Base-by-base conservation (phyloP, 2,888 invertebrate genomes). In the Dynastes hyllus region DNA sequence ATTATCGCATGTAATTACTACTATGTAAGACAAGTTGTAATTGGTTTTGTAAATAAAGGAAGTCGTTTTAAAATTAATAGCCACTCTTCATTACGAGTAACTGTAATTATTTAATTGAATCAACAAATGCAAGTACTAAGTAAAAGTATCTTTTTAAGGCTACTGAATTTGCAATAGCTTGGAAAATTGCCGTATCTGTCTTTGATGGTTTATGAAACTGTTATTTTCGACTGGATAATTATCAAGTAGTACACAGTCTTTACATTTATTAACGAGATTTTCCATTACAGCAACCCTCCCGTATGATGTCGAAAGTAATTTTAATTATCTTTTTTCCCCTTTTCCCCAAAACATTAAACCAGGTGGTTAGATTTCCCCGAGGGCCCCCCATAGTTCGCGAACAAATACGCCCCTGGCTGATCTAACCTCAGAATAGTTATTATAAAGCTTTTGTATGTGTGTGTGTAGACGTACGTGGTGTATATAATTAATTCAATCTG, bases 401-500 rank as follows among this genome's bases (percentile, higher is more conserved):
- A 55, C 71, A 58, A 61, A 58, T 75, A 75, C 73, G 45, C 40
- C 45, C 45, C 73, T 75, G 73, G 50, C 40, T 13, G 45, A 40
- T 4, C 61, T 50, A 50, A 58, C 58, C 58, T 69, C 69, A 29
- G 51, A 67, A 69, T 69, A 51, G 69, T 69, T 69, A 69, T 69
- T 69, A 69, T 69, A 69, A 69, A 63, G 13, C 63, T 63, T 32
- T 29, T 32, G 5, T 32, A n/a, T 32, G 3, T 63, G 29, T n/a
- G 55, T 8, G 55, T 55, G 11, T 63, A 63, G 29, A 6, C 63
- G 32, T 63, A 29, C 32, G 32, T 27, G 63, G 27, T 61, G 37
- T 58, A 50, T 27, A 51, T 69, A 67, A 77, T 69, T 77, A 69
- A 77, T 77, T 55, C 69, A 77, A 77, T 77, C 69, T 77, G 65